Conservation (phyloP, 1,140 invertebrate species). For the Littorina saxatilis region DNA sequence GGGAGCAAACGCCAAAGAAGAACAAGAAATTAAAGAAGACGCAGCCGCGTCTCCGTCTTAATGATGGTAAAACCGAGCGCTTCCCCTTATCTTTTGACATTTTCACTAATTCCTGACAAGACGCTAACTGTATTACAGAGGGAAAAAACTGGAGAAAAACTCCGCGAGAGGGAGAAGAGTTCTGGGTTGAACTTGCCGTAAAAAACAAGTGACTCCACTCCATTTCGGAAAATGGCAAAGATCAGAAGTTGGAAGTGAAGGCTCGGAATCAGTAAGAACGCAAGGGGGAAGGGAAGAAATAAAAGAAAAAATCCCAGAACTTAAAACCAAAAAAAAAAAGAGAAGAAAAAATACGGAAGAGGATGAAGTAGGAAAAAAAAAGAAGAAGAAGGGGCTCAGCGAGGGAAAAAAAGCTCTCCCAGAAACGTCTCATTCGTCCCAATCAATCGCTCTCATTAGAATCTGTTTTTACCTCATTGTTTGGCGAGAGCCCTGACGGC, state of each 20-base stretch:
- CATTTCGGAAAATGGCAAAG: slow-evolving; percentile 7
- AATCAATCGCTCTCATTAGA: slow-evolving; percentile 42
- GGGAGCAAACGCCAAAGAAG: slow-evolving; percentile 16
- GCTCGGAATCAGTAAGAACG: too few species aligned
- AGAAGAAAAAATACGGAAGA: neutral
- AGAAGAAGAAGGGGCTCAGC: neutral
- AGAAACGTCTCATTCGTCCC: slow-evolving; percentile 35
- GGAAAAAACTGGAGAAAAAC: neutral
- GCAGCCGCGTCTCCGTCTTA: neutral
- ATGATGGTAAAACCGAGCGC: slow-evolving; percentile 21
- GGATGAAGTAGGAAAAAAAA: neutral
- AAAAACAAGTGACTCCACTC: neutral
- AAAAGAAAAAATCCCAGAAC: too few species aligned
- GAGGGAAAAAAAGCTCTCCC: neutral
- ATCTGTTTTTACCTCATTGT: slow-evolving; percentile 41
- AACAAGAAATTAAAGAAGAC: slow-evolving; percentile 21
- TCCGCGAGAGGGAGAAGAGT: neutral
- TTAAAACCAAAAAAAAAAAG: neutral
- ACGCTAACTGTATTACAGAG: slow-evolving; percentile 8
- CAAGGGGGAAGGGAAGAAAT: too few species aligned
- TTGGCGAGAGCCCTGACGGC: slow-evolving; percentile 26
- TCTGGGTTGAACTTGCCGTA: neutral
- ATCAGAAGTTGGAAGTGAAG: too few species aligned
- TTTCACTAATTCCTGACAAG: slow-evolving; percentile 31
- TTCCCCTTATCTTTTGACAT: slow-evolving; percentile 32